Evolutionary conservation across 2,888 invertebrate species (phyloP).

Genomic region (Trachelus iudaicus): DNA sequence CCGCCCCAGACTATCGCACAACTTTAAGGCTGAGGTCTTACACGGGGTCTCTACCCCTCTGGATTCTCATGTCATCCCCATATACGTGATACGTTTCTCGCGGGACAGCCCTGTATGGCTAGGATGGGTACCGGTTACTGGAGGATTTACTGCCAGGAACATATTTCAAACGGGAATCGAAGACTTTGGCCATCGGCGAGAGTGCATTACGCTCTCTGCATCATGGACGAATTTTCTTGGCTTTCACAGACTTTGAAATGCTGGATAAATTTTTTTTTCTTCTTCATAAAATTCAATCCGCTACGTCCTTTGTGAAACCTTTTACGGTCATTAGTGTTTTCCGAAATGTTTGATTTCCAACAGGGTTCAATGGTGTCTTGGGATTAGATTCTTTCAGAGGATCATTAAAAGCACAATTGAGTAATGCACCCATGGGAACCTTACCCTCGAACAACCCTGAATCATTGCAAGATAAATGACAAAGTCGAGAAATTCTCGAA

Average conservation of each 20-base stretch:
- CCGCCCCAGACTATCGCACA: conserved; percentile 41
- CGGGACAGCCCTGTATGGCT: conserved; percentile 24
- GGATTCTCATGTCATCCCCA: conserved; percentile 12
- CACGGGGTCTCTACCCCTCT: not conserved
- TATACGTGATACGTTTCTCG: conserved; percentile 38
- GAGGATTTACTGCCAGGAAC: conserved; percentile 45
- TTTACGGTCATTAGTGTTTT: not conserved
- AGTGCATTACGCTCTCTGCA: conserved; percentile 11
- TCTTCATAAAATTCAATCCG: not conserved
- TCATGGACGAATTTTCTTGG: not conserved
- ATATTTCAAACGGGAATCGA: conserved; percentile 41
- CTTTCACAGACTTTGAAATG: not conserved
- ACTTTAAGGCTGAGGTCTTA: conserved; percentile 39
- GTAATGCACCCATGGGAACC: conserved; percentile 45
- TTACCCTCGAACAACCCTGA: conserved; percentile 7
- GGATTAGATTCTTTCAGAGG: conserved; percentile 27
- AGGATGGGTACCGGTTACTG: conserved; percentile 32
- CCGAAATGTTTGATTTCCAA: not conserved
- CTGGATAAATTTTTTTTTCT: not conserved
- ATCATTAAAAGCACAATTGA: conserved; percentile 48
- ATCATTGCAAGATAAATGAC: conserved; percentile 39
- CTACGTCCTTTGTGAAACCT: not conserved
- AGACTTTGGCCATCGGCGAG: conserved; percentile 24
- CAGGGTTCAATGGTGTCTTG: not conserved
- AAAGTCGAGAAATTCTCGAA: not conserved